A percentile compares a stretch with the other conserved stretches of the same genome.
phyloP scores from a whole-genome alignment of 2,113 vertebrate genomes.

The Ovibos moschatus region DNA sequence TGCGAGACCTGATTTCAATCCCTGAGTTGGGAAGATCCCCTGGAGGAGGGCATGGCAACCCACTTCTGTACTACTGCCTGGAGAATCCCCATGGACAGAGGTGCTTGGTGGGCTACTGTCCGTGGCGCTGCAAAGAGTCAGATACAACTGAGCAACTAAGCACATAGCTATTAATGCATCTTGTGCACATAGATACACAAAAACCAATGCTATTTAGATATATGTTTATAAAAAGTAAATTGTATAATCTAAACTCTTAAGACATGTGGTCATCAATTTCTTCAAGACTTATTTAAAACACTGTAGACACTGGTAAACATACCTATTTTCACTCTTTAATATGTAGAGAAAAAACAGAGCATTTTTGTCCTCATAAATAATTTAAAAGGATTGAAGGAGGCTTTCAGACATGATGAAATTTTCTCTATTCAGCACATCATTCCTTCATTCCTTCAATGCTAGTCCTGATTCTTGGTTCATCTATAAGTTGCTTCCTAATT shows the following conservation, averaged over 20 bases:
- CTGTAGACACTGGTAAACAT: neutral
- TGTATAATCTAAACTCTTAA: neutral
- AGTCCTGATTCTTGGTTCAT: neutral
- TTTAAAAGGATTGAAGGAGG: neutral
- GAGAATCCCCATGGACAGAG: neutral
- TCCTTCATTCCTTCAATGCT: neutral
- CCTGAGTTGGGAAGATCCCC: neutral
- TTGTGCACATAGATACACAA: neutral
- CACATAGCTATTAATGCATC: rapidly evolving
- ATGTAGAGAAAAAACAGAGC: neutral
- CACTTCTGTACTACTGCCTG: neutral
- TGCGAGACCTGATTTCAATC: rapidly evolving
- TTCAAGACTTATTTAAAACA: neutral
- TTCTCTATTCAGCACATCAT: neutral
- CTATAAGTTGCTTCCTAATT: neutral
- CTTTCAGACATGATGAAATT: neutral
- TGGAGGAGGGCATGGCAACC: neutral
- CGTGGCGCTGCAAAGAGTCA: neutral
- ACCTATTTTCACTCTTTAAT: neutral
- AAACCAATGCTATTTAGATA: neutral
- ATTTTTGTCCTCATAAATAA: neutral
- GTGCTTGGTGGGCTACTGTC: neutral
- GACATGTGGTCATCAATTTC: neutral
- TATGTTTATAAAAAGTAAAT: neutral
- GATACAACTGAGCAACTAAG: neutral